phyloP scores from a whole-genome alignment of 2,888 invertebrate genomes.

The Toxonevra muliebris region DNA sequence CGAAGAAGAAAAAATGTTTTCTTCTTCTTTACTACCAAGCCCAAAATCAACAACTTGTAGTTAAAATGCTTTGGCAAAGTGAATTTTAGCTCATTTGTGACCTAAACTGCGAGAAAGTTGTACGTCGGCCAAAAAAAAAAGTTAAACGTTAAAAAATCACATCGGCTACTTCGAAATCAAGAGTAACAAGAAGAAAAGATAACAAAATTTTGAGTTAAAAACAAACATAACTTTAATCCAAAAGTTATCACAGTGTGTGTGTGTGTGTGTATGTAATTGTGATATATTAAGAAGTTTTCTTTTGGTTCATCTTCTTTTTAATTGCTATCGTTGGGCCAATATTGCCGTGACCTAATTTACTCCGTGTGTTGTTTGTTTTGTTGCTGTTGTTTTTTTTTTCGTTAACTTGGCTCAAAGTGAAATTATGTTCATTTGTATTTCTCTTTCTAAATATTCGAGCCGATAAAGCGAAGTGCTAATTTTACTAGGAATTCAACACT shows the following conservation, averaged over 20 bases:
- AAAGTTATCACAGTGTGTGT: background rate
- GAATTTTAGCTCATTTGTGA: constrained; percentile 60
- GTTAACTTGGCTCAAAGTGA: constrained; percentile 20
- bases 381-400: constrained; percentile 1
- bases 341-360: constrained; percentile 24
- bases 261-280: background rate
- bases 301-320: no score
- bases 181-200: constrained; percentile 3
- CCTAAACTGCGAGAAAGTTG: constrained; percentile 65
- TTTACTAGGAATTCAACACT: constrained; percentile 45
- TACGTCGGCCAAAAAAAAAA: constrained; percentile 37
- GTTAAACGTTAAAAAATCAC: constrained; percentile 8
- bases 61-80: constrained; percentile 57
- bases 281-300: background rate
- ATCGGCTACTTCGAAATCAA: background rate
- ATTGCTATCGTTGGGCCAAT: no score
- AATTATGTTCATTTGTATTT: constrained; percentile 21
- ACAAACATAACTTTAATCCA: background rate
- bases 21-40: constrained; percentile 35
- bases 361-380: constrained; percentile 10
- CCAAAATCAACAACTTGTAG: constrained; percentile 37
- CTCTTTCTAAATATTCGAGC: background rate
- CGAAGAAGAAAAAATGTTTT: constrained; percentile 40
- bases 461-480: constrained; percentile 20
- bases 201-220: background rate